Conservation (phyloP, 2,797 vertebrate genomes). For the Myoxocephalus aenaeus region DNA sequence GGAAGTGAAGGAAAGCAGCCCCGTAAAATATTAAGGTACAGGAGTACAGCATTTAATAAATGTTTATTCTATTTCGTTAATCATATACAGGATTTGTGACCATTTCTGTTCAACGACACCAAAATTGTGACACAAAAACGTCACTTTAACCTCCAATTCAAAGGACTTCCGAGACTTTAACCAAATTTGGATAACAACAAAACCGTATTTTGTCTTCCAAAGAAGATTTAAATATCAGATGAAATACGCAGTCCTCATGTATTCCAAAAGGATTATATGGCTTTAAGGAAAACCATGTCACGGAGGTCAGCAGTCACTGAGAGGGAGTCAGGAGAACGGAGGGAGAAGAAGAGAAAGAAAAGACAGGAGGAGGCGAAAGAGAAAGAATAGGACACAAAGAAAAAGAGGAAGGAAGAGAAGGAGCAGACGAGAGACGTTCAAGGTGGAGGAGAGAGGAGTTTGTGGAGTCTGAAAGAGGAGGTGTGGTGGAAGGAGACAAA, state of each 20-base stretch:
- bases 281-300: conserved; percentile 63
- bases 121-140: neutral
- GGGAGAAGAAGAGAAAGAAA: conserved; percentile 3
- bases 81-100: neutral
- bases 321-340: conserved; percentile 16
- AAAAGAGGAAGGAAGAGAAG: conserved; percentile 2
- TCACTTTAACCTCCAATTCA: neutral
- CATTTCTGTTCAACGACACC: neutral
- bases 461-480: conserved; percentile 22
- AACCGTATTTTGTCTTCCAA: neutral
- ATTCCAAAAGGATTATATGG: neutral
- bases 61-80: neutral
- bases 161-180: neutral
- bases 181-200: neutral
- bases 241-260: neutral
- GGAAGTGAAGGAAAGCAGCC: neutral
- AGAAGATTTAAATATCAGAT: neutral
- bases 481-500: conserved; percentile 43
- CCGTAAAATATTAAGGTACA: neutral
- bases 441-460: conserved; percentile 21
- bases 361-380: neutral
- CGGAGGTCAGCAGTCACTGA: conserved; percentile 47
- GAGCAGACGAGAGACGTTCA: conserved; percentile 3
- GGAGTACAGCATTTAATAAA: neutral
- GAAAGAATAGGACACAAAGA: neutral